Evolutionary conservation across 2,888 invertebrate genomes (phyloP).

Genomic region (Malthinus flaveolus): DNA sequence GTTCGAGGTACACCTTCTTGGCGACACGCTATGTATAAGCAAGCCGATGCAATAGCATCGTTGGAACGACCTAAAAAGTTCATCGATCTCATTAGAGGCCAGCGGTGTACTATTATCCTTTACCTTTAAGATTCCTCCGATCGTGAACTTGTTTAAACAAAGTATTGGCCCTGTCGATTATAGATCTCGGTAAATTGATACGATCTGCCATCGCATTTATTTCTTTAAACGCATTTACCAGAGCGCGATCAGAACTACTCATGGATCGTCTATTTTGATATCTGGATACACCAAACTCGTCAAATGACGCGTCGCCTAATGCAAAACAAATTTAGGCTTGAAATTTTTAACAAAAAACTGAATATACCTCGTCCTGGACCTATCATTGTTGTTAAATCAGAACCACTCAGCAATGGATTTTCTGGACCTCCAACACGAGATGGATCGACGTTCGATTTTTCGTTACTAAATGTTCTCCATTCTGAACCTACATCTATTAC

Average conservation of each 20-base stretch:
- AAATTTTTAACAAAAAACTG: no score
- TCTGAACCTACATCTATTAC: slow-evolving; percentile 99
- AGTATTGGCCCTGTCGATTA: slow-evolving; percentile 94
- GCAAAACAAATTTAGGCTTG: slow-evolving; percentile 1
- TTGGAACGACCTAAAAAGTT: slow-evolving; percentile 72
- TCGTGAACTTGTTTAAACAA: slow-evolving; percentile 98
- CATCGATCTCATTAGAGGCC: no score
- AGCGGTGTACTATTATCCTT: no score
- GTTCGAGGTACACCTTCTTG: slow-evolving; percentile 99
- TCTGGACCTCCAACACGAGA: slow-evolving; percentile 99
- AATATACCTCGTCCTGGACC: slow-evolving; percentile 62
- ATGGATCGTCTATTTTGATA: slow-evolving; percentile 78
- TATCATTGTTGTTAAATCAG: slow-evolving; percentile 96
- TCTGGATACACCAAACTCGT: slow-evolving; percentile 80
- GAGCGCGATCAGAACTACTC: slow-evolving; percentile 92
- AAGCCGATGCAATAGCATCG: slow-evolving; percentile 98
- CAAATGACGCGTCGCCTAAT: slow-evolving; percentile 78
- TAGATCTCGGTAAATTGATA: slow-evolving; percentile 94
- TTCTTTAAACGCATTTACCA: slow-evolving; percentile 95
- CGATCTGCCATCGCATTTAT: slow-evolving; percentile 98
- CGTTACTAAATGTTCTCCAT: slow-evolving; percentile 99
- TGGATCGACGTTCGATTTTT: slow-evolving; percentile 94
- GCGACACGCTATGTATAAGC: slow-evolving; percentile 97
- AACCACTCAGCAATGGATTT: slow-evolving; percentile 93
- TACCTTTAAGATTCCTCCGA: slow-evolving; percentile 85